Evolutionary conservation across 2,113 vertebrate species (phyloP), one percentile per base, ranked within the genome.

Genomic region (Motacilla alba): DNA sequence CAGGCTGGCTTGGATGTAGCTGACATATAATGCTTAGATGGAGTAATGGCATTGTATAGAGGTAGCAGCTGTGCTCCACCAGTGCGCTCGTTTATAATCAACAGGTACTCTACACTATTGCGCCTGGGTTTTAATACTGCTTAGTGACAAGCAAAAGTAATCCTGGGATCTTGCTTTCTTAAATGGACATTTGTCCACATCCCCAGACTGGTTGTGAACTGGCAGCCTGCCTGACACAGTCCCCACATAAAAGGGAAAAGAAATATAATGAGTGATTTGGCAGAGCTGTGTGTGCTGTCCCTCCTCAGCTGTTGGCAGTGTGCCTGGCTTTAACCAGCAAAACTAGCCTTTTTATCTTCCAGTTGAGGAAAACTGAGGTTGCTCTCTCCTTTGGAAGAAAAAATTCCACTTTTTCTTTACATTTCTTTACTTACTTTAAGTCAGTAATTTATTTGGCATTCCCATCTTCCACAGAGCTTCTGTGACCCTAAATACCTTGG

Each of bases 121-220:
- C 47, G 62, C 28, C n/a, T 69, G 58, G 43, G 43, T n/a, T 89
- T 77, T 87, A 75, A 82, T 77, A 39, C 1, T 2, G 23, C 69
- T 68, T 33, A 62, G 56, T 47, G 85, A 69, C 55, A 74, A 90
- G 35, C 41, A 82, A 52, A 63, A 94, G 41, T 41, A 39, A 63
- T 83, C 73, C 49, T 81, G 79, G 75, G 82, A 70, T 83, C 75
- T 89, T 88, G 64, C 85, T 90, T 88, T 94, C 59, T 87, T 91
- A 46, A 83, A 50, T 60, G 94, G 89, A 74, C 39, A 43, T 70
- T 92, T 90, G 53, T 82, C 78, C 47, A 16, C 28, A 27, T 90
- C 83, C 86, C 73, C 58, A 44, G 33, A 62, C 64, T 31, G 41
- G 33, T 30, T 0, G 1, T 78, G 69, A 86, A 30, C 89, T 91